Evolutionary conservation across 1,140 invertebrate species (phyloP).

Genomic region (Heliconius himera): DNA sequence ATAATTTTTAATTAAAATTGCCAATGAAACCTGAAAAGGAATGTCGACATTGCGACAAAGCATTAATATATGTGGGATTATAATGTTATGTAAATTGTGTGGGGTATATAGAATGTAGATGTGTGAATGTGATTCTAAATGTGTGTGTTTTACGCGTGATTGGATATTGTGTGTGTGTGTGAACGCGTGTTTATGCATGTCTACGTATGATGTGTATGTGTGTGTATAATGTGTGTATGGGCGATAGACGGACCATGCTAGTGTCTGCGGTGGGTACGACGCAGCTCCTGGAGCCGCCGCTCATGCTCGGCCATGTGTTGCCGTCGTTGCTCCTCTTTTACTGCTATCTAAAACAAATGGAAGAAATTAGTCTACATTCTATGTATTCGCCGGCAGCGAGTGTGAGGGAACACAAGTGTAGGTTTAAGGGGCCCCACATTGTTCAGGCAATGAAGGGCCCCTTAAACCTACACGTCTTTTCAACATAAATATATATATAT

Average conservation of each 20-base stretch:
- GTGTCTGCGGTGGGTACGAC: conserved; percentile 75
- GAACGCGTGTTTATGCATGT: conserved; percentile 29
- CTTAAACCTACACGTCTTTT: no score
- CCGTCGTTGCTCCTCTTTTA: conserved; percentile 92
- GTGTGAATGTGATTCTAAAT: background rate
- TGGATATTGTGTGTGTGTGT: conserved; percentile 37
- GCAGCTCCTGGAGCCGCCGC: conserved; percentile 87
- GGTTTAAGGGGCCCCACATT: no score
- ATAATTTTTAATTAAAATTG: conserved; percentile 29
- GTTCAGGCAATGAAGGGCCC: no score
- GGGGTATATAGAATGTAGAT: background rate
- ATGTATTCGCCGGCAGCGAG: no score
- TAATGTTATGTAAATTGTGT: conserved; percentile 24
- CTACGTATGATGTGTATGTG: conserved; percentile 2
- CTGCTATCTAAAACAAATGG: conserved; percentile 86
- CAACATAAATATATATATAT: no score
- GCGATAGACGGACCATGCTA: conserved; percentile 76
- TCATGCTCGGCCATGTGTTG: conserved; percentile 94
- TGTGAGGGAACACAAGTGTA: no score
- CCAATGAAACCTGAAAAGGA: conserved; percentile 58
- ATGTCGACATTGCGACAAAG: conserved; percentile 50
- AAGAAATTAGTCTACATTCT: conserved; percentile 11
- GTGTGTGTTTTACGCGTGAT: background rate
- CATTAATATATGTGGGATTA: conserved; percentile 43
- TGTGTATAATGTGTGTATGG: conserved; percentile 32